Conservation (phyloP, 2,113 vertebrate species). For the Upupa epops region DNA sequence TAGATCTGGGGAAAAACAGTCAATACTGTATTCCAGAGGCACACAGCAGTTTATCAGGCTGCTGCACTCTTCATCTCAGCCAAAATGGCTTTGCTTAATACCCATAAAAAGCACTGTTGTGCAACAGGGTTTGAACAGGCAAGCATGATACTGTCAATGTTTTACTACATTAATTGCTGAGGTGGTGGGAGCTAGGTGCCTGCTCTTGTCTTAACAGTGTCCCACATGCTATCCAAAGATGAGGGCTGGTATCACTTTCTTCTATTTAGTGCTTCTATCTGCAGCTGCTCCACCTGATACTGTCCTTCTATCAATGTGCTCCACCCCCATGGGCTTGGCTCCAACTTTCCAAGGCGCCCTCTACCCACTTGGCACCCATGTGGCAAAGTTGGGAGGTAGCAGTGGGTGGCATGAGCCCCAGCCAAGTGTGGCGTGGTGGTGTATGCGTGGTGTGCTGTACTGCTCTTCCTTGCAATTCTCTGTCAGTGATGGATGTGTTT, state of each 20-base stretch:
- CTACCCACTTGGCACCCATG: neutral
- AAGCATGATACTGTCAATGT: neutral
- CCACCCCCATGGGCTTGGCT: neutral
- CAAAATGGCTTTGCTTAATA: neutral
- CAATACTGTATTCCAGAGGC: neutral
- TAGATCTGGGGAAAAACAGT: neutral
- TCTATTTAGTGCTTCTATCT: neutral
- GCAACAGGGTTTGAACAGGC: neutral
- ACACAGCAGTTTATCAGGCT: neutral
- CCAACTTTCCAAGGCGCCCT: neutral
- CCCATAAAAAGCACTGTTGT: neutral
- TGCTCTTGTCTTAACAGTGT: neutral
- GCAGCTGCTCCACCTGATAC: neutral
- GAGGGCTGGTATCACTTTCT: neutral
- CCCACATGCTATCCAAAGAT: neutral
- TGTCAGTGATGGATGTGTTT: neutral
- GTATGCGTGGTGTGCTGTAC: neutral
- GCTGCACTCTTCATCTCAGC: neutral
- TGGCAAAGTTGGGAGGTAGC: neutral
- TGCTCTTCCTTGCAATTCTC: neutral
- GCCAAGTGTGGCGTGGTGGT: fast-evolving
- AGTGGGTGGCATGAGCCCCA: neutral
- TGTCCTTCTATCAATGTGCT: neutral
- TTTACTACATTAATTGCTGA: neutral
- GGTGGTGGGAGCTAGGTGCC: neutral